phyloP scores from a whole-genome alignment of 2,888 invertebrate species.

The Heliconius aoede region DNA sequence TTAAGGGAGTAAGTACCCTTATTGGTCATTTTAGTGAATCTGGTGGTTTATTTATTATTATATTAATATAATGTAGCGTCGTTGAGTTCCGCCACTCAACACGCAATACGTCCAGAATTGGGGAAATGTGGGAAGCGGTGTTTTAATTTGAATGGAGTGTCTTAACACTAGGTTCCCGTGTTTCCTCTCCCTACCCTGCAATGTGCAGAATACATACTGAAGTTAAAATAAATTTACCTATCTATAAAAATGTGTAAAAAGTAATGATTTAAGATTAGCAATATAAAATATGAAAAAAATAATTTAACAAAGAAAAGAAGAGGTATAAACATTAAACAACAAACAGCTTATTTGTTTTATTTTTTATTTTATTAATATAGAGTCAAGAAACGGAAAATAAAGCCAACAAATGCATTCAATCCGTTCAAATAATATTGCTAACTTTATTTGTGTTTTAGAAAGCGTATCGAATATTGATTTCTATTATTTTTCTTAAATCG shows the following conservation, averaged over 20 bases:
- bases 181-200: background rate
- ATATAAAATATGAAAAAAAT: too few species aligned
- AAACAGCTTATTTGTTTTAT: too few species aligned
- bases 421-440: background rate
- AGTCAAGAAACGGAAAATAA: background rate
- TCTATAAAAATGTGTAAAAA: too few species aligned
- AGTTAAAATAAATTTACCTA: background rate
- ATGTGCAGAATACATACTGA: background rate
- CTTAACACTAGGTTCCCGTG: too few species aligned
- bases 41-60: too few species aligned
- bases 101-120: background rate
- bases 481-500: background rate
- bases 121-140: background rate
- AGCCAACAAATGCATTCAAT: background rate
- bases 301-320: too few species aligned
- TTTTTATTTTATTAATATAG: too few species aligned
- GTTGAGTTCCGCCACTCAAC: background rate
- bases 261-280: too few species aligned
- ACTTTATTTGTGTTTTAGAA: background rate
- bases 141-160: too few species aligned
- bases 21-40: too few species aligned
- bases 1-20: too few species aligned
- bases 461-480: background rate
- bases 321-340: too few species aligned
- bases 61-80: background rate